Base-by-base conservation (phyloP, 2,113 vertebrate species). In the Vanacampus margaritifer region DNA sequence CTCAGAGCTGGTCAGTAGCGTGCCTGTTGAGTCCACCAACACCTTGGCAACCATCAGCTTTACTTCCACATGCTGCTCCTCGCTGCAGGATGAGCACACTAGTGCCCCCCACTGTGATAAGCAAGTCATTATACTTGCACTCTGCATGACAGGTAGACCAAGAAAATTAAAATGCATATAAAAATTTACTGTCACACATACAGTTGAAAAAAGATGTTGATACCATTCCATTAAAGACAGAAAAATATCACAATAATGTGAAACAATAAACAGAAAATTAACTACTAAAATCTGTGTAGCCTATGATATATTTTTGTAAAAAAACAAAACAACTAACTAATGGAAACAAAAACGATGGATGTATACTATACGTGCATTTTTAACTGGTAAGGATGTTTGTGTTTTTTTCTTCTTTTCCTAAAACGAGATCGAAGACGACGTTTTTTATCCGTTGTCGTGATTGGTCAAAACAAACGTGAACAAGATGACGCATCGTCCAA, bases 11-110 rank as follows among this genome's bases (percentile, higher is more conserved):
- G 89, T 92, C 74, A 98, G 87, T 74, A 98, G 79, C 32, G 89
- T 61, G 0, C 90, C 80, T 0, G 91, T 73, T 35, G 89, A 68
- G 59, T 73, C 89, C 66, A 93, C 91, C 76, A 99, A 89, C 72
- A 95, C 87, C 67, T 93, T 87, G 14, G 96, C 91, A 6, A 90
- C 93, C 17, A 89, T 90, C 84, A 95, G 84, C 79, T 94, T 94
- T 73, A 95, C 88, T 82, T 95, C 94, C 21, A 65, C 88, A 58
- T 95, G 92, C 73, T 94, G 93, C 35, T 93, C 92, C 65, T 95
- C 95, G 72, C 73, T 82, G 80, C 94, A 97, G 87, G 93, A 93
- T 6, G 72, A 84, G 64, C 89, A 70, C 60, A 98, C 84, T 75
- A 95, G 76, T 23, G 85, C 84, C 75, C 90, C 89, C 95, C 96